Evolutionary conservation across 2,797 vertebrate genomes (phyloP), one percentile per base, ranked within the genome.

Genomic region (Esox masquinongy): DNA sequence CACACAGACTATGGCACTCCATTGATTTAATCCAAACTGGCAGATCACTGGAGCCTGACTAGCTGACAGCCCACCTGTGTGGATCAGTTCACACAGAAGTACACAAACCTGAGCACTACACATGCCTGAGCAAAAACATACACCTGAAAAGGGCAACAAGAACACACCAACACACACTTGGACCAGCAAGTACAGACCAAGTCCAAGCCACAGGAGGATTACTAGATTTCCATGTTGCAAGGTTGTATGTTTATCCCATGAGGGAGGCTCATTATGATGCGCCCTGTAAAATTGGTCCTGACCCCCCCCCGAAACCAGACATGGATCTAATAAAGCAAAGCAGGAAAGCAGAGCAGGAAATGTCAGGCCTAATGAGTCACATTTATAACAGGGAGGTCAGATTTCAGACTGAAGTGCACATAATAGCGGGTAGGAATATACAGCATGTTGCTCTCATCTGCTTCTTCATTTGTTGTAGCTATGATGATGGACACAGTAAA

Each of bases 1-100:
- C 22, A 70, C 36, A 64, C 59, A 66, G 19, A 51, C 15, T 17
- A 31, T 47, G n/a, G 70, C 14, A 34, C 76, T 71, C 51, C 47
- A 39, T n/a, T 73, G 77, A 80, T 77, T 80, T 85, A 77, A 86
- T 75, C 43, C 75, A 77, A 82, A 36, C 80, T 74, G 82, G 51
- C 84, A 77, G 84, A 70, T 70, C 73, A 77, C 49, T 70, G 76
- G 70, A 76, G 79, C 74, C n/a, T 81, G 19, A 8, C 76, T 70
- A 61, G 77, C 53, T 69, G 49, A 64, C 82, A 72, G 29, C 68
- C 74, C 79, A 68, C 59, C 59, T 26, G 22, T 63, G 59, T n/a
- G 59, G 59, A 63, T 63, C 66, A 34, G 31, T 36, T 9, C 17
- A 67, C 64, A 67, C 16, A 53, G 14, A 53, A n/a, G 16, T 22